Conservation (phyloP, 2,888 invertebrate genomes). For the Meganola albula region DNA sequence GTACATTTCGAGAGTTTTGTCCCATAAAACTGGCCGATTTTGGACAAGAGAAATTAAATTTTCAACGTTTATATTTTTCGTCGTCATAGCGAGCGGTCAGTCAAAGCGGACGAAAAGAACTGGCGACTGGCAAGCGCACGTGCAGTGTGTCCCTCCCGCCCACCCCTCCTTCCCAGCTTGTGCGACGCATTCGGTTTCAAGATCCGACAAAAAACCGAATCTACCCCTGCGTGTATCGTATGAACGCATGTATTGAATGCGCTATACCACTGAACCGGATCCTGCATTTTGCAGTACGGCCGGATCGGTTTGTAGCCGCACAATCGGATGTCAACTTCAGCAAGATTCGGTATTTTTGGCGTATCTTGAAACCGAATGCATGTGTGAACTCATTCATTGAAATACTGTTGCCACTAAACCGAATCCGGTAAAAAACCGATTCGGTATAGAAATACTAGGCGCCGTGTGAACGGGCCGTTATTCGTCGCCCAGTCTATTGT, state of each 20-base stretch:
- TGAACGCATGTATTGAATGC: conserved; percentile 5
- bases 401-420: conserved; percentile 7
- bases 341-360: conserved; percentile 13
- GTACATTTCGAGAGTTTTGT: conserved; percentile 16
- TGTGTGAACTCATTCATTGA: too few species aligned
- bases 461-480: conserved; percentile 3
- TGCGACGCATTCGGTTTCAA: conserved; percentile 3
- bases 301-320: conserved; percentile 16
- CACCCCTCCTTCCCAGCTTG: not conserved
- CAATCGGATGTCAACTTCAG: conserved; percentile 15
- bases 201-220: conserved; percentile 6
- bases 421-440: conserved; percentile 7
- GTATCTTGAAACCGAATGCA: conserved; percentile 7
- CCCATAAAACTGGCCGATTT: conserved; percentile 14
- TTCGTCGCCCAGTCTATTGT: conserved; percentile 23
- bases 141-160: not conserved
- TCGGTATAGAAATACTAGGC: not conserved
- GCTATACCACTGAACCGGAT: conserved; percentile 13
- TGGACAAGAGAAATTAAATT: conserved; percentile 11
- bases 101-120: too few species aligned
- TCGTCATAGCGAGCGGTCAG: too few species aligned
- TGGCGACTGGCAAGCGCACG: too few species aligned
- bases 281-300: conserved; percentile 5
- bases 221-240: conserved; percentile 1
- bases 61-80: conserved; percentile 2